Conservation (phyloP, 2,888 invertebrate species). For the Sacculina carcini region DNA sequence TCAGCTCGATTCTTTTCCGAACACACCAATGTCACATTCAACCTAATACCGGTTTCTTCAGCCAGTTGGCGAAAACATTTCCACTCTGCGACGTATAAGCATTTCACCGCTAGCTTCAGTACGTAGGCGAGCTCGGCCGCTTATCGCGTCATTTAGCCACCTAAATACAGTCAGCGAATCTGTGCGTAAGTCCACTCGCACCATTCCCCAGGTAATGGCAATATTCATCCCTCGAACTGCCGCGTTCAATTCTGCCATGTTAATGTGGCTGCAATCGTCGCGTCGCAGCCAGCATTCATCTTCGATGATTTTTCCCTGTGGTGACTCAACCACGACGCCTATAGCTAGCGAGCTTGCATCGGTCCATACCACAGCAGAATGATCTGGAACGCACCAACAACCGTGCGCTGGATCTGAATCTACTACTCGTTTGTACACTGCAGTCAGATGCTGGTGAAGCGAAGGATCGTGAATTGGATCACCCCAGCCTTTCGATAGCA, state of each 20-base stretch:
- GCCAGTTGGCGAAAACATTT: background rate
- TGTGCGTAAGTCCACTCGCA: background rate
- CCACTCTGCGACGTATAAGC: background rate
- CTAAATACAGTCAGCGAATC: background rate
- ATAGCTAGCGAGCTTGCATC: no score
- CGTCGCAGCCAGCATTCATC: background rate
- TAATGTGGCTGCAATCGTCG: background rate
- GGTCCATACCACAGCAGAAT: no score
- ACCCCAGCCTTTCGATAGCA: no score
- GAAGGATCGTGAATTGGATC: no score
- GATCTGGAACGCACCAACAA: no score
- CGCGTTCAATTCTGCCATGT: background rate
- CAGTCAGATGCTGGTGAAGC: no score
- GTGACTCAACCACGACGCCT: background rate
- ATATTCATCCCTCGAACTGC: background rate
- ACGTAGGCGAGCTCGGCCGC: background rate
- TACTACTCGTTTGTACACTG: no score
- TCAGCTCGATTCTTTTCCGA: background rate
- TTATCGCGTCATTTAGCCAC: background rate
- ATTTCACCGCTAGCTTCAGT: background rate
- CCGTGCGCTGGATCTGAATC: no score
- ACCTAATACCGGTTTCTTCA: background rate
- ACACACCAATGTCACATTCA: background rate
- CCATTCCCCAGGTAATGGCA: background rate
- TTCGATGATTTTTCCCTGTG: background rate